Percentiles rank a stretch among this genome's conserved stretches.
These are phyloP conservation scores for Strix uralensis DNA, from an alignment of 2,113 vertebrate species.

Conservation along the genomic window DNA sequence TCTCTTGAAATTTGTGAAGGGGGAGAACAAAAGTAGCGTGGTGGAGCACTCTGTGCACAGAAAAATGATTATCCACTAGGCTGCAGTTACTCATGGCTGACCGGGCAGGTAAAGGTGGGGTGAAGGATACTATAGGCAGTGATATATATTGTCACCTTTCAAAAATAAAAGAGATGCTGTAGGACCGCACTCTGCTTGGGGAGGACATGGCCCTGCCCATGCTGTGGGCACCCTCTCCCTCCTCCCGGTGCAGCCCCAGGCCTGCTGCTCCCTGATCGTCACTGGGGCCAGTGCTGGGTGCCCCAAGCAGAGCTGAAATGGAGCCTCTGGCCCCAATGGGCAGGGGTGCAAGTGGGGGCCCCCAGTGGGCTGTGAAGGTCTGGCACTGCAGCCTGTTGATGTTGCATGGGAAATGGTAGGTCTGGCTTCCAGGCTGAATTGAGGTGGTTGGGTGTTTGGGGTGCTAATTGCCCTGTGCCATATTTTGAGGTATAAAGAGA, in stretches of 20 bases:
- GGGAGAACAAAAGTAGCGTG: background rate
- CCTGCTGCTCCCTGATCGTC: background rate
- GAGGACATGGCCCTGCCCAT: background rate
- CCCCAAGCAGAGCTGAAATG: background rate
- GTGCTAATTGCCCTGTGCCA: background rate
- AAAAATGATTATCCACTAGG: background rate
- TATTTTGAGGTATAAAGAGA: background rate
- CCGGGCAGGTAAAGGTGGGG: background rate
- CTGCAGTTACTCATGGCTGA: background rate
- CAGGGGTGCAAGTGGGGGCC: background rate
- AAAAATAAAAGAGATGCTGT: background rate
- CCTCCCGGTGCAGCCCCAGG: background rate
- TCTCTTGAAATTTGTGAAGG: background rate
- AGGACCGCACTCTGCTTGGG: accelerated
- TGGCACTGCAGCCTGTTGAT: background rate
- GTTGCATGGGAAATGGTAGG: background rate
- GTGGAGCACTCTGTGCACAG: background rate
- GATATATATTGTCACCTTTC: background rate
- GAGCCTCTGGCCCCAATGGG: background rate
- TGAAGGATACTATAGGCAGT: background rate
- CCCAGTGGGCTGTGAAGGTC: accelerated
- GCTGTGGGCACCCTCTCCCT: background rate
- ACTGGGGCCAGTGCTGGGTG: accelerated
- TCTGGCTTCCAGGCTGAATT: background rate
- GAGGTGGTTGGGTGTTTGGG: background rate